Percentiles rank a stretch among this genome's conserved stretches.
phyloP scores from a whole-genome alignment of 92 coral and sea anemone species.

The Porites cylindrica region DNA sequence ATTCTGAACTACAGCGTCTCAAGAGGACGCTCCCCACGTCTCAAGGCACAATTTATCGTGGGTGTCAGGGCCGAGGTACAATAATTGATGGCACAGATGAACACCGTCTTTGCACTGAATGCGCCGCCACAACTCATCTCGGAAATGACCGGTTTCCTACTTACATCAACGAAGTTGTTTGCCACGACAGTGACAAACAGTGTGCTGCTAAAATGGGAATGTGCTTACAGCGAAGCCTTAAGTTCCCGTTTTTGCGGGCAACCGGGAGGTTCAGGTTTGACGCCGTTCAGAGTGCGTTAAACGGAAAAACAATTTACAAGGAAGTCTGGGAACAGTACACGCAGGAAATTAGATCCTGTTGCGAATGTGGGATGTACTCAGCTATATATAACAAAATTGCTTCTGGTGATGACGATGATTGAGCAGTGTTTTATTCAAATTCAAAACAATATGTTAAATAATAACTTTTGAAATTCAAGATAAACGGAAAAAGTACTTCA shows the following conservation, averaged over 20 bases:
- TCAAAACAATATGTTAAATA: neutral
- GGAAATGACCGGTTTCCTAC: conserved; percentile 35
- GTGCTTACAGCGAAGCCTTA: conserved; percentile 31
- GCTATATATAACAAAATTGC: conserved; percentile 1
- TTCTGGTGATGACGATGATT: neutral
- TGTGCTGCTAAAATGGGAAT: conserved; percentile 31
- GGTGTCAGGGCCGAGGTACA: conserved; percentile 53
- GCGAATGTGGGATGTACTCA: conserved; percentile 30
- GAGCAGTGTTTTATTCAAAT: neutral
- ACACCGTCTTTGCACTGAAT: conserved; percentile 63
- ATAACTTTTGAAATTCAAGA: neutral
- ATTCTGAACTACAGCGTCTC: conserved; percentile 4
- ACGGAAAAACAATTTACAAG: conserved; percentile 30
- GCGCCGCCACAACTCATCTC: conserved; percentile 56
- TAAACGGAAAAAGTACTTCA: neutral
- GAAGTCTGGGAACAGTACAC: conserved; percentile 34
- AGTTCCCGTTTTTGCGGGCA: conserved; percentile 20
- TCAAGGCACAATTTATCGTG: conserved; percentile 27
- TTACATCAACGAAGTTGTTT: conserved; percentile 72
- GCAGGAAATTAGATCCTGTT: conserved; percentile 40
- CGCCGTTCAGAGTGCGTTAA: neutral
- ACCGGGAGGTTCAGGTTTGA: conserved; percentile 32
- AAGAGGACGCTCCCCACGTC: conserved; percentile 35
- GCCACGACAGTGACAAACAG: conserved; percentile 27
- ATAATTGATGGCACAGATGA: conserved; percentile 6